These are phyloP conservation scores for Penaeus indicus DNA, from an alignment of 1,140 invertebrate species.

Conservation along the genomic window DNA sequence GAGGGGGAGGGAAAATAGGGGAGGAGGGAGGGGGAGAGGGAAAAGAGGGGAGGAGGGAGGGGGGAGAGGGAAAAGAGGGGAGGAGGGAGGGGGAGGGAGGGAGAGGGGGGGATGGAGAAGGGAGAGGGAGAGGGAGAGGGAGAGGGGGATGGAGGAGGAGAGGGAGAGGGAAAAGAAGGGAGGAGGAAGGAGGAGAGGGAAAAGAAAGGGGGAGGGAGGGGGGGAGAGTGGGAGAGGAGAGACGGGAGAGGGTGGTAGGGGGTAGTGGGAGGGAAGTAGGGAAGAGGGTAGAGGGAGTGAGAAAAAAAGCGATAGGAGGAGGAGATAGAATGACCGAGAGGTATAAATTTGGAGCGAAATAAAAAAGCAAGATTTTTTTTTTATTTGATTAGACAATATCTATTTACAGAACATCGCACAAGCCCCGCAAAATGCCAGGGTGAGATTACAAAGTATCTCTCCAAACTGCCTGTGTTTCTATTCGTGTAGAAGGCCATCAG, in stretches of 20 bases:
- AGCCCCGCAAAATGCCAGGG: not conserved
- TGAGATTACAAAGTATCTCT: too few relatives aligned
- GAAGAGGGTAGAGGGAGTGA: not conserved
- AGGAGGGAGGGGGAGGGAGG: not conserved
- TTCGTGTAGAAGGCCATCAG: too few relatives aligned
- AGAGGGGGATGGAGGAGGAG: not conserved
- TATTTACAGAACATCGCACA: too few relatives aligned
- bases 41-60: not conserved
- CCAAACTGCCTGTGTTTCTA: too few relatives aligned
- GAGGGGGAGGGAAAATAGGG: not conserved
- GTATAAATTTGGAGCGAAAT: not conserved
- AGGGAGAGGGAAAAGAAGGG: constrained; percentile 15
- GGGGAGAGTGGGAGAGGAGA: not conserved
- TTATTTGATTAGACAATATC: too few relatives aligned
- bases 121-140: constrained; percentile 12
- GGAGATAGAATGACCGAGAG: not conserved
- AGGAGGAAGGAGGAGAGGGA: not conserved
- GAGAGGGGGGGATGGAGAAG: not conserved
- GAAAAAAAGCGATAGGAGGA: not conserved
- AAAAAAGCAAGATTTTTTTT: not conserved
- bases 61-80: not conserved
- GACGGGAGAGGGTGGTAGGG: not conserved
- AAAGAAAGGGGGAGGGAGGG: constrained; percentile 13
- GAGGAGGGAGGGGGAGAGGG: not conserved
- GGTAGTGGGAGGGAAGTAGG: not conserved